Evolutionary conservation across 2,113 vertebrate genomes (phyloP).

Genomic region (Callipepla squamata): DNA sequence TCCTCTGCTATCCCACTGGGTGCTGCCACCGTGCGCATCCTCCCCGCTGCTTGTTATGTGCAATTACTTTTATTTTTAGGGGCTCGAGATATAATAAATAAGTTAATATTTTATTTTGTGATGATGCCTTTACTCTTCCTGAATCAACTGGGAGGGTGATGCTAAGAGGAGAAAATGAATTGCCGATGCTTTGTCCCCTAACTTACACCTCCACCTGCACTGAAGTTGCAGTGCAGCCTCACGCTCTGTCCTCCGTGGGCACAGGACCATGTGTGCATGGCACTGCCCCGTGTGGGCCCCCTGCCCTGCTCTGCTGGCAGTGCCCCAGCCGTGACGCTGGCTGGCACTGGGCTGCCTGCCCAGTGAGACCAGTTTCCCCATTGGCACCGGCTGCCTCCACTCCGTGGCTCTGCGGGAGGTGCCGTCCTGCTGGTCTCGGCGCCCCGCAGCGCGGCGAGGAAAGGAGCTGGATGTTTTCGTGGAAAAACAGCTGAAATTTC

Average conservation of each 20-base stretch:
- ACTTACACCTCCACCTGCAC: background rate
- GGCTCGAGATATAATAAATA: background rate
- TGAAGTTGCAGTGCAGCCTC: background rate
- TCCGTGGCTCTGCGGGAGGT: background rate
- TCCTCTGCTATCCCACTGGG: background rate
- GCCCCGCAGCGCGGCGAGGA: background rate
- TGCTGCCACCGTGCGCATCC: background rate
- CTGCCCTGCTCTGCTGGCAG: background rate
- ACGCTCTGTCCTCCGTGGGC: too few relatives aligned
- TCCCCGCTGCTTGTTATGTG: background rate
- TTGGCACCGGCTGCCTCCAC: background rate
- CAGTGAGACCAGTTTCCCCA: background rate
- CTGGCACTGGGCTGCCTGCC: background rate
- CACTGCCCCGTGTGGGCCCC: background rate
- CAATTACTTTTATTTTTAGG: background rate
- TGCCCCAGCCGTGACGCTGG: background rate
- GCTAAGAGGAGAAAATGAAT: background rate
- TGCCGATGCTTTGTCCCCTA: background rate
- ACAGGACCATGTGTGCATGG: too few relatives aligned
- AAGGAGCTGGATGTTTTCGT: background rate
- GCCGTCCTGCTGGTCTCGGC: background rate
- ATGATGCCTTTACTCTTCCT: background rate
- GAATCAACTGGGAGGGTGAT: background rate
- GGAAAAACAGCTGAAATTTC: slow-evolving; percentile 57
- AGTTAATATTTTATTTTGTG: background rate